Evolutionary conservation across 2,888 invertebrate species (phyloP).

Genomic region (Geotrupes spiniger): DNA sequence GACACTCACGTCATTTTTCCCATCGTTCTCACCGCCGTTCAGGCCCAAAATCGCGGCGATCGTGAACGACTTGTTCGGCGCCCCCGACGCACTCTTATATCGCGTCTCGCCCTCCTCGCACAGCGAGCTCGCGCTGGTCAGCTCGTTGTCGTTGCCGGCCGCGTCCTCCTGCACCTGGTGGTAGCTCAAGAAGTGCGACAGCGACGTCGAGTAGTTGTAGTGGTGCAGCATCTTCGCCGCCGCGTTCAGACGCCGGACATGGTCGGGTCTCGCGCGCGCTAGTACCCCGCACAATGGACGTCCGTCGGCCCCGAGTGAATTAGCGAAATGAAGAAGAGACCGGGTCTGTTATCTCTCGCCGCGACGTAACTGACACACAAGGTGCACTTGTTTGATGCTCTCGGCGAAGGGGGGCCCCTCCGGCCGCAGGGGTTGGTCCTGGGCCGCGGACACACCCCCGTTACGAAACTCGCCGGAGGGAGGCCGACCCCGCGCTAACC

Average conservation of each 20-base stretch:
- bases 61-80: constrained; percentile 65
- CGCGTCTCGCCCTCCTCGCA: constrained; percentile 45
- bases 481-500: constrained; percentile 27
- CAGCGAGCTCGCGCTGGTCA: constrained; percentile 33
- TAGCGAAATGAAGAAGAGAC: constrained; percentile 42
- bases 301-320: constrained; percentile 27
- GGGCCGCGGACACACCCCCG: constrained; percentile 43
- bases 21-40: constrained; percentile 47
- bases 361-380: constrained; percentile 46
- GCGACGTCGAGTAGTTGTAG: constrained; percentile 47
- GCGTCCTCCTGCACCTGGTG: constrained; percentile 45
- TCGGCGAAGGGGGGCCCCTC: constrained; percentile 39
- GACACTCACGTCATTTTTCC: constrained; percentile 36
- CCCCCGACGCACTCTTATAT: constrained; percentile 40
- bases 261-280: not conserved
- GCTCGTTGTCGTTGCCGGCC: constrained; percentile 38
- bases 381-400: constrained; percentile 43
- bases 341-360: constrained; percentile 42
- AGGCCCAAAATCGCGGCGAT: constrained; percentile 85
- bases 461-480: constrained; percentile 35
- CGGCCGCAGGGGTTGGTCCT: constrained; percentile 42
- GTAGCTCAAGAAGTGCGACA: constrained; percentile 46
- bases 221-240: constrained; percentile 45
- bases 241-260: not conserved
- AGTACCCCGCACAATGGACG: no score